Evolutionary conservation across 2,113 vertebrate species (phyloP).

Genomic region (Enhydra lutris): DNA sequence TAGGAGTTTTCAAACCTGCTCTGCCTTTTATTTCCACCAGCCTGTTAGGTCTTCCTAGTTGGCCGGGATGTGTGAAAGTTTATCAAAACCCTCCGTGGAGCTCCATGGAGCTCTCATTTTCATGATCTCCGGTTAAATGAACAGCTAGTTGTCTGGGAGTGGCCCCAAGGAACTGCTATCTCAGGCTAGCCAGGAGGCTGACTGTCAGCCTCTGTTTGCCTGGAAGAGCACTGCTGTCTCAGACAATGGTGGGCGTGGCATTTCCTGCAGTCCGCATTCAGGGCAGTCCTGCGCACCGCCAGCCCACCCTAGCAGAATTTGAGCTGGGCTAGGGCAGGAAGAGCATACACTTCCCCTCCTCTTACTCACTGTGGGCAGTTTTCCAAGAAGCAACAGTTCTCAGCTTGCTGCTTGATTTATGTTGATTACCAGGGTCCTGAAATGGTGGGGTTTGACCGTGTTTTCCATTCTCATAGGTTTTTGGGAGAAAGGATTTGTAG

Average conservation of each 20-base stretch:
- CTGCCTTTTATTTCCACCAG: neutral
- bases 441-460: neutral
- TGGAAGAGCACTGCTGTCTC: neutral
- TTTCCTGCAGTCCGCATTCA: neutral
- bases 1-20: neutral
- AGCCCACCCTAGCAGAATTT: neutral
- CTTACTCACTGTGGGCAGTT: neutral
- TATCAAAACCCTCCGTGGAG: neutral
- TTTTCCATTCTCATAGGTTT: neutral
- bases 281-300: accelerated
- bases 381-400: neutral
- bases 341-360: neutral
- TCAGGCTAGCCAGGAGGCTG: neutral
- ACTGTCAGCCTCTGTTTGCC: neutral
- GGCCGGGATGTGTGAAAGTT: neutral
- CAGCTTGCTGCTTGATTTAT: neutral
- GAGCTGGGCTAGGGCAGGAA: neutral
- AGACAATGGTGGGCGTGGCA: neutral
- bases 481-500: neutral
- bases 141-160: neutral
- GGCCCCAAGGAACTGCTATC: too few relatives aligned
- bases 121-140: neutral
- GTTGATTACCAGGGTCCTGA: neutral
- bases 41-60: neutral
- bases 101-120: neutral